A percentile compares a stretch with the other conserved stretches of the same genome.
These are phyloP conservation scores for Dinothrombium tinctorium DNA, from an alignment of 1,140 invertebrate genomes.

Conservation along the genomic window DNA sequence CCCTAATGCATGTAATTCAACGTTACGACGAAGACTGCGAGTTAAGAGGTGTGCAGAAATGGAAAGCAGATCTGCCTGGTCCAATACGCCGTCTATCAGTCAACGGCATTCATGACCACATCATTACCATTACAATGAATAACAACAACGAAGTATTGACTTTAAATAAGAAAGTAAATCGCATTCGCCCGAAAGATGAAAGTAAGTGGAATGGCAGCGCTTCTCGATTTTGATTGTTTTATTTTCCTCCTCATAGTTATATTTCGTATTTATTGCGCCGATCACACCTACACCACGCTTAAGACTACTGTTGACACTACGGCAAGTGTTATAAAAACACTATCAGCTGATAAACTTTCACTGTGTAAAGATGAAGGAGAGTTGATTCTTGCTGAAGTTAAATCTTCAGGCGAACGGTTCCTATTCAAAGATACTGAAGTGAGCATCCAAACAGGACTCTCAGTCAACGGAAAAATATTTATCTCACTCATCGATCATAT, in stretches of 20 bases:
- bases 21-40: constrained; percentile 12
- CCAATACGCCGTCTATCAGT: constrained; percentile 15
- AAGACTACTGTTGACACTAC: constrained; percentile 43
- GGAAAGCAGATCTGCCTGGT: constrained; percentile 16
- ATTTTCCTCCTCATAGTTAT: constrained; percentile 34
- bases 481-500: constrained; percentile 41
- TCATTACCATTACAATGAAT: constrained; percentile 5
- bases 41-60: constrained; percentile 12
- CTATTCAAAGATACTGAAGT: constrained; percentile 50
- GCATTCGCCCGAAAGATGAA: constrained; percentile 21
- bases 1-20: constrained; percentile 16
- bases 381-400: constrained; percentile 51
- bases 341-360: constrained; percentile 48
- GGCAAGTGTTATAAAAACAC: constrained; percentile 41
- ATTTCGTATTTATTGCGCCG: constrained; percentile 57
- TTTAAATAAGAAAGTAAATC: not conserved
- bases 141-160: not conserved
- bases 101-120: constrained; percentile 12
- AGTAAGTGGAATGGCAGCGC: constrained; percentile 16
- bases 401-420: constrained; percentile 41
- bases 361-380: constrained; percentile 24
- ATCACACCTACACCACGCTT: constrained; percentile 60
- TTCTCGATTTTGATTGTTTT: constrained; percentile 10
- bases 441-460: constrained; percentile 45
- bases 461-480: constrained; percentile 45